These are phyloP conservation scores for Osmoderma eremita DNA, from an alignment of 2,888 invertebrate species.

Conservation along the genomic window DNA sequence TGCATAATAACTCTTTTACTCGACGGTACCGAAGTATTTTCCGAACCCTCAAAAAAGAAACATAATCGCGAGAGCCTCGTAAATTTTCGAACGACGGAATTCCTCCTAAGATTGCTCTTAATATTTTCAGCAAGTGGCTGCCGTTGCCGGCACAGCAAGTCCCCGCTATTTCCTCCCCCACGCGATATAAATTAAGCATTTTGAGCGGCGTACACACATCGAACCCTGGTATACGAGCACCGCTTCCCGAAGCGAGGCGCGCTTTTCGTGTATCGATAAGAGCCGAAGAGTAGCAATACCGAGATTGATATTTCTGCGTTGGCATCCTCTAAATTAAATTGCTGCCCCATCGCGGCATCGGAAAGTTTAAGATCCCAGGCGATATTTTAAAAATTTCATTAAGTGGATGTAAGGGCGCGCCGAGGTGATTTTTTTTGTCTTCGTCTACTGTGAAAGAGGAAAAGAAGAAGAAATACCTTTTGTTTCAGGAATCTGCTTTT, in stretches of 20 bases:
- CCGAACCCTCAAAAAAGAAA: no score
- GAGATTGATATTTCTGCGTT: slow-evolving; percentile 14
- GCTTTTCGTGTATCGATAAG: slow-evolving; percentile 19
- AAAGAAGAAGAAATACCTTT: no score
- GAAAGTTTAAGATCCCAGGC: slow-evolving; percentile 10
- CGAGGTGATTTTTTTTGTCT: no score
- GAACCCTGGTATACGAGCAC: background rate
- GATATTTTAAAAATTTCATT: slow-evolving; percentile 24
- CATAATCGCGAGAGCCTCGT: background rate
- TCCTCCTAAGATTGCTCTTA: slow-evolving; percentile 15
- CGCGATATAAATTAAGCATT: slow-evolving; percentile 34
- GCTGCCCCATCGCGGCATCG: slow-evolving; percentile 12
- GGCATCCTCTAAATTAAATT: slow-evolving; percentile 29
- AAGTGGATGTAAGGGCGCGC: slow-evolving; percentile 6
- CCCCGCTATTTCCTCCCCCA: slow-evolving; percentile 29
- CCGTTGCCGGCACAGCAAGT: slow-evolving; percentile 4
- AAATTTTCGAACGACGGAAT: background rate
- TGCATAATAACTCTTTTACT: no score
- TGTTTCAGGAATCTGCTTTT: no score
- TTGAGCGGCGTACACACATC: background rate
- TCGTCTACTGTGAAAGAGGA: no score
- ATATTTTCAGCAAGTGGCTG: slow-evolving; percentile 32
- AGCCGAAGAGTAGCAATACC: slow-evolving; percentile 20
- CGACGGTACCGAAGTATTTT: no score
- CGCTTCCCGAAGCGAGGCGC: slow-evolving; percentile 4